Evolutionary conservation across 2,113 vertebrate genomes (phyloP), one percentile per base, ranked within the genome.

Genomic region (Polypterus senegalus): DNA sequence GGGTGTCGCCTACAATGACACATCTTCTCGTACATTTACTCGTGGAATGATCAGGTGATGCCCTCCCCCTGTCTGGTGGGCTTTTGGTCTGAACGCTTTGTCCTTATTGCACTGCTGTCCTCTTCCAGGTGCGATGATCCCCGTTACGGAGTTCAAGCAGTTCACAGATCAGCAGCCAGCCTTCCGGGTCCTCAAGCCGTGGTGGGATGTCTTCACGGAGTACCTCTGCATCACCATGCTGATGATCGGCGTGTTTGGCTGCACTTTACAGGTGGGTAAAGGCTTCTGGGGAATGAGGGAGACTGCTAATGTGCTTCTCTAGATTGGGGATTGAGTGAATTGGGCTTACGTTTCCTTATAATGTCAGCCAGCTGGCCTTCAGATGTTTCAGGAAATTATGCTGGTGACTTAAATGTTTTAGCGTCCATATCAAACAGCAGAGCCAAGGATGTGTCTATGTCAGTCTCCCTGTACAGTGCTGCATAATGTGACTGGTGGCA

Each of bases 151-250:
- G 73, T 88, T 94, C 70, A 86, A 84, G 72, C 86, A 86, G 69
- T 81, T 94, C 55, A 75, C 82, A 45, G 89, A 89, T 49, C 84
- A 84, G 67, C 89, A 88, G 75, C 74, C 87, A 0, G 82, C 87
- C 58, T 85, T 86, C 63, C 86, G 90, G 64, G 83, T 94, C 48
- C 85, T 95, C 58, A 95, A 95, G 60, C 92, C 92, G 3, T 95
- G 92, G 92, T 95, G 92, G 92, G 92, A 95, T 3, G 92, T 94
- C 9, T 80, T 94, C 72, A 86, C 91, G 0, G 92, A 95, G 69
- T 92, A 95, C 67, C 76, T 94, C 66, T 92, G 89, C 0, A 56
- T 92, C 3, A 83, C 82, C 46, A 94, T 95, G 91, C 79, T 95
- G 45, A 94, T 95, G 91, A 88, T 94, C 1, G 91, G 91, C 11